A percentile compares a stretch with the other conserved stretches of the same genome.
These are phyloP conservation scores for Scotopteryx bipunctaria DNA, from an alignment of 2,888 invertebrate genomes.

Conservation along the genomic window DNA sequence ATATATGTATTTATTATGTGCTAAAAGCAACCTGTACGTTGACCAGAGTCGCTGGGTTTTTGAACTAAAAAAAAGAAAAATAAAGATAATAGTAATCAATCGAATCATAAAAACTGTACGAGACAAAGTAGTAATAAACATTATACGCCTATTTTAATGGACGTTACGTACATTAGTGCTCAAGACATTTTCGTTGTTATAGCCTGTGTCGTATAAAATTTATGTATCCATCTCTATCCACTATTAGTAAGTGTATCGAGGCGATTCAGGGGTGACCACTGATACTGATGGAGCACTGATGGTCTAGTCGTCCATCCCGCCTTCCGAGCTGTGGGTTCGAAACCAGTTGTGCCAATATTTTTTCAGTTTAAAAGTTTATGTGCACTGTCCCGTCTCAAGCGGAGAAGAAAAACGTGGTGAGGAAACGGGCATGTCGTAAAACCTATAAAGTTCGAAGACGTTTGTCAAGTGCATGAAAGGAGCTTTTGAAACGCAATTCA, in stretches of 20 bases:
- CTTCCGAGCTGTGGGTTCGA: no score
- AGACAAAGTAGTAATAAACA: constrained; percentile 46
- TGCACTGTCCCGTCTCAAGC: no score
- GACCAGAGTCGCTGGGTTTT: background rate
- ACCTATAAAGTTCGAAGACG: no score
- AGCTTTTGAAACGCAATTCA: no score
- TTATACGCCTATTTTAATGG: constrained; percentile 56
- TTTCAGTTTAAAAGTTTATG: no score
- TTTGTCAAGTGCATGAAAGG: no score
- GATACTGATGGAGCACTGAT: no score
- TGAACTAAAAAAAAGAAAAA: constrained; percentile 15
- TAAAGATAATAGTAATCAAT: constrained; percentile 30
- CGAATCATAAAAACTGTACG: constrained; percentile 26
- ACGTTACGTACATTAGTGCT: constrained; percentile 50
- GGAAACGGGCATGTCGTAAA: no score
- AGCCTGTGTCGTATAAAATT: constrained; percentile 60
- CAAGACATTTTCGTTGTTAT: constrained; percentile 61
- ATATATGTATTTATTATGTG: no score
- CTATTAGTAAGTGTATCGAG: constrained; percentile 1
- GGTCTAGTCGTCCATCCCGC: no score
- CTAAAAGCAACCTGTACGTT: no score
- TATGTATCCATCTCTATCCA: constrained; percentile 52
- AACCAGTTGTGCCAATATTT: background rate
- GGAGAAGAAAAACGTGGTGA: background rate
- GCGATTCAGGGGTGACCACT: constrained; percentile 1